Percentiles rank a stretch among this genome's conserved stretches.
Conservation (phyloP, 2,888 invertebrate species). For the Rhaphigaster nebulosa region DNA sequence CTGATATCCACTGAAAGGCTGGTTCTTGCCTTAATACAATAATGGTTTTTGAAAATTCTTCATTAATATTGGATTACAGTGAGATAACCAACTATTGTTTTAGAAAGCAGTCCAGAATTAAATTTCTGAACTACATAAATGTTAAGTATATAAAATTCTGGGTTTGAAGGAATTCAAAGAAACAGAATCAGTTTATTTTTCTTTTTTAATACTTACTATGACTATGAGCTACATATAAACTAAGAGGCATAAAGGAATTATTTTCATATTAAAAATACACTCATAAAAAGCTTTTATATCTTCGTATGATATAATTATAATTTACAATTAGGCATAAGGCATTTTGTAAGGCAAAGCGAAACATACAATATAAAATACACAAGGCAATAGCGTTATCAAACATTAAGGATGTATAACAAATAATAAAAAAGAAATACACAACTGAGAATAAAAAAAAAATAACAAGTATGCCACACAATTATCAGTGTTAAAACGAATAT, state of each 20-base stretch:
- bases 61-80: not conserved
- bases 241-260: constrained; percentile 54
- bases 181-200: not conserved
- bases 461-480: constrained; percentile 22
- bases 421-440: constrained; percentile 31
- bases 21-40: not conserved
- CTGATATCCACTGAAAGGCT: too few species aligned
- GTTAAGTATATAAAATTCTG: not conserved
- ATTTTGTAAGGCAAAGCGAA: constrained; percentile 54
- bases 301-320: constrained; percentile 55
- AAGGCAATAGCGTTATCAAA: constrained; percentile 52
- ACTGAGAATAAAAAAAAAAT: constrained; percentile 7
- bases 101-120: not conserved
- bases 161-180: constrained; percentile 9
- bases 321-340: constrained; percentile 59
- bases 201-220: constrained; percentile 48
- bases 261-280: constrained; percentile 60
- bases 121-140: not conserved
- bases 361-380: constrained; percentile 59
- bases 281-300: constrained; percentile 57
- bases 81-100: not conserved
- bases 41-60: not conserved
- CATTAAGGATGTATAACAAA: constrained; percentile 54
- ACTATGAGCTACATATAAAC: constrained; percentile 48
- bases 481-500: constrained; percentile 1